phyloP scores from a whole-genome alignment of 2,113 vertebrate genomes.

The Gymnocephalus cernua region DNA sequence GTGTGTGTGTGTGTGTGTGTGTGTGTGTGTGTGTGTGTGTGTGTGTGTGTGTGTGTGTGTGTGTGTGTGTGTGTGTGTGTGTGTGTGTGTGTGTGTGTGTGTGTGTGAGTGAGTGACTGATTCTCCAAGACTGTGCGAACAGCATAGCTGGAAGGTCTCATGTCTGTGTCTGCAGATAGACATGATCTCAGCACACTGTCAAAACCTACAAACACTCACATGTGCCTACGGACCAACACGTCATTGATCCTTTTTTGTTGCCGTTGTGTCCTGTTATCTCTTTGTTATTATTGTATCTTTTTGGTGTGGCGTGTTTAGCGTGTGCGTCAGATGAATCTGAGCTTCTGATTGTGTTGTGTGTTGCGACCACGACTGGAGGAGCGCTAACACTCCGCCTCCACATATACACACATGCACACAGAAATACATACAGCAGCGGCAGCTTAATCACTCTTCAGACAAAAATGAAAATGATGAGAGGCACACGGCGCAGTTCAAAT shows the following conservation, averaged over 20 bases:
- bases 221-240: neutral
- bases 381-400: slow-evolving; percentile 33
- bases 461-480: slow-evolving; percentile 23
- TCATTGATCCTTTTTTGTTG: neutral
- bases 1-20: neutral
- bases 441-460: slow-evolving; percentile 41
- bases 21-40: neutral
- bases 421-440: slow-evolving; percentile 35
- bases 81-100: neutral
- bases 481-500: slow-evolving; percentile 26
- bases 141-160: slow-evolving; percentile 42
- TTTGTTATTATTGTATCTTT: neutral
- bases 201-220: slow-evolving; percentile 16
- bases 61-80: slow-evolving; percentile 15
- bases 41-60: slow-evolving; percentile 21
- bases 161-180: slow-evolving; percentile 35
- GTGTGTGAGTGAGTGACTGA: neutral
- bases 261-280: neutral
- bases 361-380: slow-evolving; percentile 10
- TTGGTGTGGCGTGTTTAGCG: neutral
- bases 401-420: neutral
- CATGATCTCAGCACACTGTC: slow-evolving; percentile 26
- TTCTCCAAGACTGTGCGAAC: slow-evolving; percentile 26
- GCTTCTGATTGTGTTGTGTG: slow-evolving; percentile 4
- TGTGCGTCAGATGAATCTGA: neutral